Base-by-base conservation (phyloP, 1,140 invertebrate species). In the Euwallacea fornicatus region DNA sequence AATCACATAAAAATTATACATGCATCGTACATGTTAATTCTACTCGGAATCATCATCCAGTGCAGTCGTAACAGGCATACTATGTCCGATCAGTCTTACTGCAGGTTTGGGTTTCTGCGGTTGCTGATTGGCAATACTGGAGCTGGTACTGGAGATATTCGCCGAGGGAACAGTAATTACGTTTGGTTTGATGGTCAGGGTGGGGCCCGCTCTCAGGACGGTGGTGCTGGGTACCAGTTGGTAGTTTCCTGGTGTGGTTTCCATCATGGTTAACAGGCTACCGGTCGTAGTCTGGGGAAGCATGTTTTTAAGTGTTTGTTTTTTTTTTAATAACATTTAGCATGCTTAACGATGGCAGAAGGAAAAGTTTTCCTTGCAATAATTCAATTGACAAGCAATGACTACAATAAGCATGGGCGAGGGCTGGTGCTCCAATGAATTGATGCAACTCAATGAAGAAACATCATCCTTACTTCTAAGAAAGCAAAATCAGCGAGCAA, bases 161-260 rank as follows among this genome's bases (percentile, higher is more conserved):
- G 43, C 13, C 9, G 76, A 72, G 46, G 76, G 16, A 21, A 75
- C 69, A 11, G 75, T 64, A 41, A 74, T 44, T 56, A 75, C 47
- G 69, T 73, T 67, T 50, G 63, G 54, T 68, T 75, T 74, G 44
- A 77, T 65, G 63, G 76, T 43, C 10, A 71, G 2, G 6, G 66
- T 7, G 2, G 69, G 67, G 9, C 33, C 71, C 1, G 76, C 56
- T 50, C 58, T 62, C n/a, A 77, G 33, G 8, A 77, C 13, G 8
- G 78, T 62, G 42, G 73, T 73, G 58, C 69, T 78, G 44, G 73
- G 76, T 7, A 79, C 47, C 6, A 79, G 54, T 75, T 79, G 77
- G 59, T 73, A 78, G 61, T 76, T 78, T 55, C 78, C 78, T 13
- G 78, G 77, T 2, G 75, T 75, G 0, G 75, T 75, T 73, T 79